phyloP scores from a whole-genome alignment of 2,888 invertebrate genomes.

The Cephus rjabovi region DNA sequence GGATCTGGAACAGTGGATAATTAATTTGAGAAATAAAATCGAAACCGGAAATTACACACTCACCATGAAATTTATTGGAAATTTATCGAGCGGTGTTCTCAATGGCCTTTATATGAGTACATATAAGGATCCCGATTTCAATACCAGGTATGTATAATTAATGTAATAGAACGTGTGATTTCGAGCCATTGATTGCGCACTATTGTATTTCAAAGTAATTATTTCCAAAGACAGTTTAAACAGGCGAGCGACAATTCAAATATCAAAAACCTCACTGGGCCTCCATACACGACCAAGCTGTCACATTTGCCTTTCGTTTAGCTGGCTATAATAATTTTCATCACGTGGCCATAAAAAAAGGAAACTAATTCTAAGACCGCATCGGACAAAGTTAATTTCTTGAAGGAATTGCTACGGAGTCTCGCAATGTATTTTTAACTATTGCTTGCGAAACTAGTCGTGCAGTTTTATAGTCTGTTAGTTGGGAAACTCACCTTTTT shows the following conservation, averaged over 20 bases:
- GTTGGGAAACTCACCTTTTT: not conserved
- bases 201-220: not conserved
- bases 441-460: not conserved
- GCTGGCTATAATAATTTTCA: not conserved
- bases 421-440: not conserved
- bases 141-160: conserved; percentile 64
- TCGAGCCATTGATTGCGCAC: not conserved
- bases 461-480: not conserved
- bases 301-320: not conserved
- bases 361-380: not conserved
- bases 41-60: conserved; percentile 67
- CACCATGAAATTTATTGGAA: conserved; percentile 74
- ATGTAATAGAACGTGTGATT: not conserved
- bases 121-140: conserved; percentile 67
- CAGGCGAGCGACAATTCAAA: not conserved
- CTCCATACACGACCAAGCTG: not conserved
- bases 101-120: conserved; percentile 79
- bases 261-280: not conserved
- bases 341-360: not conserved
- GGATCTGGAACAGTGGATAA: conserved; percentile 64
- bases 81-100: conserved; percentile 74
- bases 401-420: not conserved
- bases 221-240: not conserved
- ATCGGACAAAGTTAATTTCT: not conserved
- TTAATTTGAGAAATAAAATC: conserved; percentile 62